Evolutionary conservation across 35 echinoderm and acorn worm species (phyloP), one percentile per base, ranked within the genome.

Genomic region (Nesometra sesokonis): DNA sequence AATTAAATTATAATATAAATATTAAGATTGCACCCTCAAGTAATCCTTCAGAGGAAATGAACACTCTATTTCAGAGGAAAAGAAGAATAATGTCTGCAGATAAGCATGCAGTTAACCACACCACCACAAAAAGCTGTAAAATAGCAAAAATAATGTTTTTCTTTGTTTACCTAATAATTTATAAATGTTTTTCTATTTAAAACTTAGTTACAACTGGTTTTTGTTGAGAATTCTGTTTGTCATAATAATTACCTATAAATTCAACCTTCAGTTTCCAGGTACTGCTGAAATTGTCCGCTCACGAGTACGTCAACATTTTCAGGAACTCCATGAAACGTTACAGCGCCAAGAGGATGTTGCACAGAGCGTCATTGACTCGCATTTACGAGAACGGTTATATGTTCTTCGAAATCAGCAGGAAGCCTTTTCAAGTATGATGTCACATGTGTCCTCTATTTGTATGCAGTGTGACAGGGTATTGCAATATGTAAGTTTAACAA

Each of bases 341-440:
- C 92, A 97, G 77, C 79, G 92, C 17, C 95, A 97, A 79, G 89
- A 97, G 47, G 92, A 97, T 77, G 95, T 97, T 0, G 95, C 95
- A 29, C 84, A 91, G 32, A 97, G 92, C 77, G 95, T 97, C 11
- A 37, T 97, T 19, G 91, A 93, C 39, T 76, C 87, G 78, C 91
- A 93, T 32, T 78, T 90, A 33, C 85, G 91, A 27, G 91, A 93
- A 79, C 80, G 81, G 27, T 81, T 97, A 11, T 87, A 91, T 37
- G 82, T 97, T 35, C 87, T 97, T 0, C 82, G 95, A 32, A 92
- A 97, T 77, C 92, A 97, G 47, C 95, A 97, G 82, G 95, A 97
- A 78, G 89, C 93, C 37, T 85, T 97, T 30, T 35, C 84, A 33
- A 79, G 87, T 19, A 94, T 94, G 43, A 31, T 91, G 13, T 89